These are phyloP conservation scores for Ondatra zibethicus DNA, from an alignment of 2,113 vertebrate species.

Conservation along the genomic window DNA sequence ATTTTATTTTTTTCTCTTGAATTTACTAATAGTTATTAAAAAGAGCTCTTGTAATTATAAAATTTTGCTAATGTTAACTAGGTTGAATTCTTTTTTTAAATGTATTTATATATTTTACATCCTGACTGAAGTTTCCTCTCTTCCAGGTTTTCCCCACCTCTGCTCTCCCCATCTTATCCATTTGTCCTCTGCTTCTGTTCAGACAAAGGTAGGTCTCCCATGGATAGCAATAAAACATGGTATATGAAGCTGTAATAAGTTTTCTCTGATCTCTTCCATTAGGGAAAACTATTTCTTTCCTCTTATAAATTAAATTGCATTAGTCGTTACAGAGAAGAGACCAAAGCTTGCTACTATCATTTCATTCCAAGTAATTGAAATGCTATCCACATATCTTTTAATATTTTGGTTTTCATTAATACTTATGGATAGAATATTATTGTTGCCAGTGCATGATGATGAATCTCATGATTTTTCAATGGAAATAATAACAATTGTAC, in stretches of 20 bases:
- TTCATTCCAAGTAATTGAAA: neutral
- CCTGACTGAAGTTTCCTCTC: neutral
- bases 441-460: neutral
- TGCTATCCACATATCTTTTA: neutral
- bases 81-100: neutral
- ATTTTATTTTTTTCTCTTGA: neutral
- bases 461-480: neutral
- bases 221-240: neutral
- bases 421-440: neutral
- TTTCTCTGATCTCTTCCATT: neutral
- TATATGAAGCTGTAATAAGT: neutral
- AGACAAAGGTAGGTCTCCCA: neutral
- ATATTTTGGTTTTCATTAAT: neutral
- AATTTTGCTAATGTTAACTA: neutral
- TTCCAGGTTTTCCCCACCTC: neutral
- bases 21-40: neutral
- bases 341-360: neutral
- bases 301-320: neutral
- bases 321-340: neutral
- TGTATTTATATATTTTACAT: neutral
- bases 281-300: neutral
- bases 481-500: neutral
- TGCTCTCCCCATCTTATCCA: accelerated
- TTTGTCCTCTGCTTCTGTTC: neutral
- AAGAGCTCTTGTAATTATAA: neutral